Conservation (phyloP, 2,113 vertebrate species). For the Columba janthina region DNA sequence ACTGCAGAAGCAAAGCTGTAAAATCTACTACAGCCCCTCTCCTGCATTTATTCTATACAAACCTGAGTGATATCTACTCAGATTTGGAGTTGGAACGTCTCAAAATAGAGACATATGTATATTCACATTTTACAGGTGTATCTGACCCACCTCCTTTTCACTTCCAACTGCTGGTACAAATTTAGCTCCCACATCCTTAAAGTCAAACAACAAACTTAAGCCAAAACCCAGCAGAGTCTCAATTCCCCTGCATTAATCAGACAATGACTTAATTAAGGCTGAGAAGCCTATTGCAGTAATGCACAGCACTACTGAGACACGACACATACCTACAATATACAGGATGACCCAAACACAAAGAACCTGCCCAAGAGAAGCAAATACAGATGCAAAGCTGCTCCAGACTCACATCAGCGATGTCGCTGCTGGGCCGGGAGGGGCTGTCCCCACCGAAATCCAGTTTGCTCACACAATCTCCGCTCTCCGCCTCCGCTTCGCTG, state of each 20-base stretch:
- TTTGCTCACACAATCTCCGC: conserved; percentile 65
- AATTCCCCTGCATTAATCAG: background rate
- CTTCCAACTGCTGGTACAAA: background rate
- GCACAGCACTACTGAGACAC: background rate
- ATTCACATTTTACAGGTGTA: background rate
- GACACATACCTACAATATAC: no score
- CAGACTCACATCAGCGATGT: conserved; percentile 76
- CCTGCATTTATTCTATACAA: background rate
- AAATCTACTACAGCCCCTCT: background rate
- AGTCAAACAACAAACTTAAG: background rate
- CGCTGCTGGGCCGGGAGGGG: conserved; percentile 70
- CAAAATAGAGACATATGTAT: background rate
- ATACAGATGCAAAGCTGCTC: background rate
- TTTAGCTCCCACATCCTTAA: background rate
- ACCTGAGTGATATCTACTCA: background rate
- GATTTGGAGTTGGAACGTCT: background rate
- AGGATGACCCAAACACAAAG: background rate
- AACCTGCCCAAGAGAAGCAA: background rate
- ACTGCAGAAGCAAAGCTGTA: background rate
- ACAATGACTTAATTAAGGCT: background rate
- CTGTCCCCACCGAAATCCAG: conserved; percentile 72
- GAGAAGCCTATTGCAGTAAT: background rate
- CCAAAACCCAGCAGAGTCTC: background rate
- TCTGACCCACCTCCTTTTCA: background rate
- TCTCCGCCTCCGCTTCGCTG: conserved; percentile 81